Percentiles rank a stretch among this genome's conserved stretches.
Evolutionary conservation across 2,797 vertebrate genomes (phyloP).

Genomic region (Tenualosa ilisha): DNA sequence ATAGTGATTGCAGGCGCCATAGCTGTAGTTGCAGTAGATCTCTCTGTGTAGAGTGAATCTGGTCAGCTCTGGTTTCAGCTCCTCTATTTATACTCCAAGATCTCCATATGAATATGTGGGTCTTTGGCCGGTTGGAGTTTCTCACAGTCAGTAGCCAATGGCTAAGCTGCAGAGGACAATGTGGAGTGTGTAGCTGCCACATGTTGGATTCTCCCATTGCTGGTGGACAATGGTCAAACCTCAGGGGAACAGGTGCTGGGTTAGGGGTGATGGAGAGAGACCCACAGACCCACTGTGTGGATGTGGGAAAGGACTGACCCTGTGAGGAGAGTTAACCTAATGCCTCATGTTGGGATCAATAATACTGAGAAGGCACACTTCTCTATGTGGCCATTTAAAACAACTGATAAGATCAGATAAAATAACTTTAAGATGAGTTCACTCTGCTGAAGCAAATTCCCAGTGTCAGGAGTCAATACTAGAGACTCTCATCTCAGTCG

Average conservation of each 20-base stretch:
- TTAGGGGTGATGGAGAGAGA: conserved; percentile 12
- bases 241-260: conserved; percentile 42
- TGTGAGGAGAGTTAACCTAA: background rate
- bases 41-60: conserved; percentile 61
- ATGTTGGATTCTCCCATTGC: conserved; percentile 51
- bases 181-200: conserved; percentile 50
- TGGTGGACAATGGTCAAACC: conserved; percentile 46
- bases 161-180: conserved; percentile 60
- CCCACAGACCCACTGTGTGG: conserved; percentile 11
- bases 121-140: conserved; percentile 73
- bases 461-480: too few relatives aligned
- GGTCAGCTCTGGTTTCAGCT: conserved; percentile 56
- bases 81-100: conserved; percentile 78
- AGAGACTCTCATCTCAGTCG: too few relatives aligned
- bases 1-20: conserved; percentile 73
- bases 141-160: conserved; percentile 89
- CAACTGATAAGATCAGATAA: too few relatives aligned
- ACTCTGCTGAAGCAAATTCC: too few relatives aligned
- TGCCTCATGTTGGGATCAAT: background rate
- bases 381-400: too few relatives aligned
- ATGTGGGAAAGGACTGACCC: conserved; percentile 20
- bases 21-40: conserved; percentile 58
- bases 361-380: background rate
- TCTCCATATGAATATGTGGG: conserved; percentile 83
- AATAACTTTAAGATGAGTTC: too few relatives aligned